Percentiles rank a stretch among this genome's conserved stretches.
Conservation (phyloP, 2,888 invertebrate genomes). For the Danaus chrysippus region DNA sequence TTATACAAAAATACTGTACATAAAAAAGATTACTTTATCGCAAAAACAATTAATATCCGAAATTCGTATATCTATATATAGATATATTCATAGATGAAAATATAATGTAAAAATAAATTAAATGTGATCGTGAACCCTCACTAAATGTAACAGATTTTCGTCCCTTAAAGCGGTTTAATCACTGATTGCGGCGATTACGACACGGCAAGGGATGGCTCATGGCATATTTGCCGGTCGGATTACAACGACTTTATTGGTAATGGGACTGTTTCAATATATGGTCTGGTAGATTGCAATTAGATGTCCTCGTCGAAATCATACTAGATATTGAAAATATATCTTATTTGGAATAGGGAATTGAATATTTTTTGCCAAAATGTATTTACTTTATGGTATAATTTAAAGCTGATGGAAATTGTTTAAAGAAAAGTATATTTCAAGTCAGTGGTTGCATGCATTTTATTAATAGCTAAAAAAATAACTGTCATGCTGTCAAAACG, state of each 20-base stretch:
- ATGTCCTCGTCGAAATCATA: conserved; percentile 22
- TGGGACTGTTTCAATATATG: conserved; percentile 38
- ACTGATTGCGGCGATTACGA: conserved; percentile 33
- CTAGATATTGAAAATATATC: conserved; percentile 10
- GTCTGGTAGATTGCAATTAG: conserved; percentile 34
- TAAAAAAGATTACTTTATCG: too few relatives aligned
- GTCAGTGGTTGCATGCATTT: not conserved
- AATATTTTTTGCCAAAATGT: too few relatives aligned
- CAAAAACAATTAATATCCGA: too few relatives aligned
- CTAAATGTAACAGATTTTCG: conserved; percentile 38
- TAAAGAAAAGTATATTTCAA: too few relatives aligned
- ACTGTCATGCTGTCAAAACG: conserved; percentile 2
- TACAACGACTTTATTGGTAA: conserved; percentile 46
- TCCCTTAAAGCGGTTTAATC: conserved; percentile 48
- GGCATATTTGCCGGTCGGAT: conserved; percentile 52
- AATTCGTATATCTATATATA: too few relatives aligned
- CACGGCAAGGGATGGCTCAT: conserved; percentile 49
- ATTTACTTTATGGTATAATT: too few relatives aligned
- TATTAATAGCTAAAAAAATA: not conserved
- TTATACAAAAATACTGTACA: too few relatives aligned
- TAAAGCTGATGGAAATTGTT: too few relatives aligned
- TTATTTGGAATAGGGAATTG: not conserved
- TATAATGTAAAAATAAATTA: not conserved
- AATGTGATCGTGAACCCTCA: conserved; percentile 24
- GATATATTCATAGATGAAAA: too few relatives aligned